These are phyloP conservation scores for Spodoptera littoralis DNA, from an alignment of 2,888 invertebrate genomes.

Conservation along the genomic window DNA sequence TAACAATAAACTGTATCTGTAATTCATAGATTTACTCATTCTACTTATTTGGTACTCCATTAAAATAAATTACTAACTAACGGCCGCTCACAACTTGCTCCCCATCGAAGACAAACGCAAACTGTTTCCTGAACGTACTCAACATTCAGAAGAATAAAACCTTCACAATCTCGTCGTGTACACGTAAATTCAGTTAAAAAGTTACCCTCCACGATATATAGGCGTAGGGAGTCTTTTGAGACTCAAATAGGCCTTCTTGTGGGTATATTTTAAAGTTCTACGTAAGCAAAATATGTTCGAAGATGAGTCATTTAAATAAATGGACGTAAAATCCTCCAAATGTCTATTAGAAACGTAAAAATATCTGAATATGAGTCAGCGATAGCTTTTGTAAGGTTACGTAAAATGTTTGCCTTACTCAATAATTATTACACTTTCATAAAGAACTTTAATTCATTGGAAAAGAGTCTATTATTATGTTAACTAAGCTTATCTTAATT, in stretches of 20 bases:
- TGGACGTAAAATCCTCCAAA: neutral
- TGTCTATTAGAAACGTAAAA: no score
- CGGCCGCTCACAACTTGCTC: slow-evolving; percentile 46
- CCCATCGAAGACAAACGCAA: slow-evolving; percentile 73
- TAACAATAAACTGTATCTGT: no score
- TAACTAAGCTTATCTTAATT: no score
- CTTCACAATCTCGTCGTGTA: slow-evolving; percentile 71
- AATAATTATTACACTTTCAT: no score
- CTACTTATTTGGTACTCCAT: no score
- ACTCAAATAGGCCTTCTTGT: slow-evolving; percentile 11
- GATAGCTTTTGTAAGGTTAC: no score
- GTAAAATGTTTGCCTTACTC: no score
- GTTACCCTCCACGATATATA: slow-evolving; percentile 49
- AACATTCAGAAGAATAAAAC: slow-evolving; percentile 84
- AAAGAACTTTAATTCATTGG: no score
- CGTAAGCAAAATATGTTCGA: neutral
- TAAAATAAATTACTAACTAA: no score
- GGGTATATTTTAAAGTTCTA: slow-evolving; percentile 2
- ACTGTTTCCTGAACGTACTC: slow-evolving; percentile 80
- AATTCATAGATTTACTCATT: no score
- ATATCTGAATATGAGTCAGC: no score
- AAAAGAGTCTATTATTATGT: no score
- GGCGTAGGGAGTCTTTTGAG: slow-evolving; percentile 6
- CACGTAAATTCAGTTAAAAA: slow-evolving; percentile 69
- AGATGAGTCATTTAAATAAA: neutral